These are phyloP conservation scores for Pecten maximus DNA, from an alignment of 2,888 invertebrate species.

Conservation along the genomic window DNA sequence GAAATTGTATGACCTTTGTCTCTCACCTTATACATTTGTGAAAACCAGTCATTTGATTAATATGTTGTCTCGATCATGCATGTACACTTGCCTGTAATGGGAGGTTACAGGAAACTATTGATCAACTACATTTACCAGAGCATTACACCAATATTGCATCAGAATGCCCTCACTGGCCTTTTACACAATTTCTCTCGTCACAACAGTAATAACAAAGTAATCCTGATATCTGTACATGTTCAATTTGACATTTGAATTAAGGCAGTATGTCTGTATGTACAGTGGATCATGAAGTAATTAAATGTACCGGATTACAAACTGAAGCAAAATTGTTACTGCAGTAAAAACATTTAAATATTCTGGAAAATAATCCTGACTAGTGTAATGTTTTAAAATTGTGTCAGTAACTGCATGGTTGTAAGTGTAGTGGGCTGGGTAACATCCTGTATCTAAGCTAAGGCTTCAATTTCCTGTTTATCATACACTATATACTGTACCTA, in stretches of 20 bases:
- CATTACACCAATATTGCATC: not conserved
- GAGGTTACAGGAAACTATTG: not conserved
- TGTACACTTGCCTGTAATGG: not conserved
- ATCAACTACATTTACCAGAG: not conserved
- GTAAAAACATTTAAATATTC: too few species aligned
- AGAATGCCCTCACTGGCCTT: not conserved
- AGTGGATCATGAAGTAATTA: too few species aligned
- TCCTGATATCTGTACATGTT: too few species aligned
- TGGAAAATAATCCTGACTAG: too few species aligned
- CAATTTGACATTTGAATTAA: too few species aligned
- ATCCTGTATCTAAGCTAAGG: not conserved
- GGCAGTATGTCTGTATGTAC: too few species aligned
- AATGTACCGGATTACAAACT: too few species aligned
- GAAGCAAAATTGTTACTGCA: too few species aligned
- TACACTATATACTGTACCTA: not conserved
- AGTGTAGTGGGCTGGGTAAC: not conserved
- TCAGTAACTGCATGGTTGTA: too few species aligned
- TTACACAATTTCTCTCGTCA: not conserved
- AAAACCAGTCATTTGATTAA: not conserved
- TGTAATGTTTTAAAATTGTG: too few species aligned
- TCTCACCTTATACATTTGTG: not conserved
- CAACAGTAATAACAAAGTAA: too few species aligned
- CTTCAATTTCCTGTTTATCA: not conserved
- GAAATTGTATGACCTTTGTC: not conserved
- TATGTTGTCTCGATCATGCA: not conserved